Evolutionary conservation across 2,113 vertebrate genomes (phyloP), one percentile per base, ranked within the genome.

Genomic region (Bostrychus sinensis): DNA sequence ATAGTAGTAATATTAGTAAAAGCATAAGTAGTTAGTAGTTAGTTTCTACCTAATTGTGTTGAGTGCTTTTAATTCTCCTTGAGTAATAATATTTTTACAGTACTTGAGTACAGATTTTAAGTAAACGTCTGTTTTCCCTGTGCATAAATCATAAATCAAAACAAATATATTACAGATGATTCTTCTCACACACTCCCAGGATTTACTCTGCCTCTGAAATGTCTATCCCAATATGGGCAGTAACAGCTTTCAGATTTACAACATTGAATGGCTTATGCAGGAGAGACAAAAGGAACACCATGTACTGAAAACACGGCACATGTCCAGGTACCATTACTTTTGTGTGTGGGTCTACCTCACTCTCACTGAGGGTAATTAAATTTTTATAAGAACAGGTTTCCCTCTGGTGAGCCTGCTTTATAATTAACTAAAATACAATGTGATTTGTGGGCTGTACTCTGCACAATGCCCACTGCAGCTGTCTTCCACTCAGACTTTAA

Each of bases 71-170:
- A n/a, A n/a, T n/a, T n/a, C n/a, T n/a, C n/a, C n/a, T n/a, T n/a
- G n/a, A n/a, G n/a, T n/a, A n/a, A n/a, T n/a, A n/a, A n/a, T n/a
- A n/a, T n/a, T n/a, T n/a, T n/a, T n/a, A n/a, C n/a, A n/a, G n/a
- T n/a, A n/a, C n/a, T n/a, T n/a, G n/a, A n/a, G n/a, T n/a, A n/a
- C n/a, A n/a, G n/a, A n/a, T n/a, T n/a, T n/a, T n/a, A n/a, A n/a
- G n/a, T n/a, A n/a, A n/a, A n/a, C n/a, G n/a, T 70, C 37, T 7
- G 46, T 32, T 20, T 72, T 39, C 51, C 3, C 62, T 65, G 61
- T 71, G 55, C 63, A 59, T 66, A 70, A 80, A 81, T 67, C 69
- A 82, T 77, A 84, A 79, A 82, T 81, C 72, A 70, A 42, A 59
- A 68, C 71, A 79, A 78, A 69, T 57, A n/a, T 68, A 75, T 50